These are phyloP conservation scores for Drosophila anomelani DNA, from an alignment of 2,888 invertebrate genomes.

Conservation along the genomic window DNA sequence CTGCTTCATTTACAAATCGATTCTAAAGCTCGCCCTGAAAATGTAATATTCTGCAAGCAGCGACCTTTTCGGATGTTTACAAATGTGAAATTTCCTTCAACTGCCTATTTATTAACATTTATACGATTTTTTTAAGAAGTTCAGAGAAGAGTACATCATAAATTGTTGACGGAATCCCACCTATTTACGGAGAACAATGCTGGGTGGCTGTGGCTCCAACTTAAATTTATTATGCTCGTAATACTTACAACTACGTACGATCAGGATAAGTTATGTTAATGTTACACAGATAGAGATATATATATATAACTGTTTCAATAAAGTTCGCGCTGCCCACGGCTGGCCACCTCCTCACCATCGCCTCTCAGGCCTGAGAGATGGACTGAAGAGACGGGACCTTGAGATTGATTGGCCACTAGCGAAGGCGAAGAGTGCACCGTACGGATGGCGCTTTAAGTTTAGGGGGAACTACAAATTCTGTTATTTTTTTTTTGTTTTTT, in stretches of 20 bases:
- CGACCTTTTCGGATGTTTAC: constrained; percentile 11
- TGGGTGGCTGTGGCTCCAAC: constrained; percentile 63
- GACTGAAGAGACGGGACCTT: constrained; percentile 25
- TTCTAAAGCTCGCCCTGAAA: constrained; percentile 19
- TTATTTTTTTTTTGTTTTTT: constrained; percentile 1
- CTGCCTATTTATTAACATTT: constrained; percentile 12
- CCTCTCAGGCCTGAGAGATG: constrained; percentile 42
- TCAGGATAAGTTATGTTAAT: constrained; percentile 54
- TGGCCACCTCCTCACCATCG: constrained; percentile 1
- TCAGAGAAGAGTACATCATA: constrained; percentile 2
- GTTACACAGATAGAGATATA: constrained; percentile 51
- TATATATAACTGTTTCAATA: constrained; percentile 61
- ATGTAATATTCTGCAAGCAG: constrained; percentile 28
- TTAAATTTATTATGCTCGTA: constrained; percentile 74
- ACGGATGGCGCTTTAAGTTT: constrained; percentile 31
- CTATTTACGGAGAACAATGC: constrained; percentile 28
- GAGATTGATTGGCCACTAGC: constrained; percentile 38
- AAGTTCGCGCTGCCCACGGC: constrained; percentile 41
- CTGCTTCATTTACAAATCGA: constrained; percentile 31
- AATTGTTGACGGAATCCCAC: constrained; percentile 21
- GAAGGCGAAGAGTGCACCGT: neutral
- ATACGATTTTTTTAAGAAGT: neutral
- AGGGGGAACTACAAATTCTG: constrained; percentile 31
- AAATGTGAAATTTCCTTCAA: constrained; percentile 3
- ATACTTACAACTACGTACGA: constrained; percentile 73